Percentiles rank a stretch among this genome's conserved stretches.
Evolutionary conservation across 1,140 invertebrate species (phyloP).

Genomic region (Caenorhabditis remanei): DNA sequence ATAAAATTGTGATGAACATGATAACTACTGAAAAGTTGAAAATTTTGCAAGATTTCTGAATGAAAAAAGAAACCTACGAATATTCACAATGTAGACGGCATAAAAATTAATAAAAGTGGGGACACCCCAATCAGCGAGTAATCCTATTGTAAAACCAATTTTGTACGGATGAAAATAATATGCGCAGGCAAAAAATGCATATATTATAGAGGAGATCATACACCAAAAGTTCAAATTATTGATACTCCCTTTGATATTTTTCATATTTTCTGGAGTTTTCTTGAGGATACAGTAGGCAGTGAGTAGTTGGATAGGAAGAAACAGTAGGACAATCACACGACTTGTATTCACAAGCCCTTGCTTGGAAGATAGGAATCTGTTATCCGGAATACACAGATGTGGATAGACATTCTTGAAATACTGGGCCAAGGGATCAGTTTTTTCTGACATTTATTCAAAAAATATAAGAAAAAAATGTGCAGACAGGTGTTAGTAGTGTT

Average conservation of each 20-base stretch:
- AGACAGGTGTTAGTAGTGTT: too few species aligned
- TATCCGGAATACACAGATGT: neutral
- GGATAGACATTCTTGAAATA: too few species aligned
- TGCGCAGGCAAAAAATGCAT: neutral
- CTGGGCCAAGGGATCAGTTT: too few species aligned
- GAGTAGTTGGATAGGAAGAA: neutral
- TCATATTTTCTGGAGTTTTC: conserved; percentile 6
- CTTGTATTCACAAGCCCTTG: neutral
- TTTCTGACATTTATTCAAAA: too few species aligned
- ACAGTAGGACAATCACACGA: neutral
- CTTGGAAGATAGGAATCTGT: neutral
- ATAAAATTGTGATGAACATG: neutral
- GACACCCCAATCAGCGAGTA: neutral
- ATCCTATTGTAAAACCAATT: neutral
- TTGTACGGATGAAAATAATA: neutral
- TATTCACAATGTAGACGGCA: too few species aligned
- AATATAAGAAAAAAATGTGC: too few species aligned
- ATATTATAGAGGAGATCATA: neutral
- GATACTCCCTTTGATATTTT: neutral
- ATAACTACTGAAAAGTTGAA: neutral
- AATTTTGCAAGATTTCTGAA: too few species aligned
- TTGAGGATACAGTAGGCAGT: neutral
- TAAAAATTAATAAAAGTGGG: neutral
- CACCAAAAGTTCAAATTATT: neutral
- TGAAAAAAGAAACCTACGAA: too few species aligned